phyloP scores from a whole-genome alignment of 1,140 invertebrate genomes.

The Hesperophylax magnus region DNA sequence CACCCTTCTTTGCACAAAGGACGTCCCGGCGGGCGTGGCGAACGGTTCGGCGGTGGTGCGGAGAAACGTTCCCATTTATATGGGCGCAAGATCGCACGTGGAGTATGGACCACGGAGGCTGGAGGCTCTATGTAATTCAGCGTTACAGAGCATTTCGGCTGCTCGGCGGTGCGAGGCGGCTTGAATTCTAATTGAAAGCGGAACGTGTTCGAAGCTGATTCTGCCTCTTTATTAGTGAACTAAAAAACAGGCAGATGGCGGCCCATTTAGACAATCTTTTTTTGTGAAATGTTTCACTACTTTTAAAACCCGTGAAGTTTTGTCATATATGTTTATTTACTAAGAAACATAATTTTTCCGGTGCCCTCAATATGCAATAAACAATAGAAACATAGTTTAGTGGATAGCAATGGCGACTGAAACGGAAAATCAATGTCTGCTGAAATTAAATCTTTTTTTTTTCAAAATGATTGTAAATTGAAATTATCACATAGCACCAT shows the following conservation, averaged over 20 bases:
- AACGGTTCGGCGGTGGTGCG: background rate
- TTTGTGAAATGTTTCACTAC: background rate
- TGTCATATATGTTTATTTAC: too few species aligned
- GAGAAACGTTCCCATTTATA: conserved; percentile 40
- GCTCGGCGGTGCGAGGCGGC: conserved; percentile 37
- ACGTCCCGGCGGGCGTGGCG: too few species aligned
- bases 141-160: conserved; percentile 44
- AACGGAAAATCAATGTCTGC: too few species aligned
- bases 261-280: background rate
- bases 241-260: conserved; percentile 11
- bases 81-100: conserved; percentile 25
- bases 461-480: too few species aligned
- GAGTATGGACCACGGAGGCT: background rate
- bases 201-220: conserved; percentile 47
- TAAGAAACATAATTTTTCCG: too few species aligned
- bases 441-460: too few species aligned
- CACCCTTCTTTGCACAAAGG: background rate
- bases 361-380: too few species aligned
- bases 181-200: conserved; percentile 52
- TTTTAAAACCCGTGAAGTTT: background rate
- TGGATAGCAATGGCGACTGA: too few species aligned
- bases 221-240: conserved; percentile 9
- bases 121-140: conserved; percentile 33
- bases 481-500: too few species aligned
- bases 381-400: too few species aligned